These are phyloP conservation scores for Gypaetus barbatus DNA, from an alignment of 2,797 vertebrate genomes.

Conservation along the genomic window DNA sequence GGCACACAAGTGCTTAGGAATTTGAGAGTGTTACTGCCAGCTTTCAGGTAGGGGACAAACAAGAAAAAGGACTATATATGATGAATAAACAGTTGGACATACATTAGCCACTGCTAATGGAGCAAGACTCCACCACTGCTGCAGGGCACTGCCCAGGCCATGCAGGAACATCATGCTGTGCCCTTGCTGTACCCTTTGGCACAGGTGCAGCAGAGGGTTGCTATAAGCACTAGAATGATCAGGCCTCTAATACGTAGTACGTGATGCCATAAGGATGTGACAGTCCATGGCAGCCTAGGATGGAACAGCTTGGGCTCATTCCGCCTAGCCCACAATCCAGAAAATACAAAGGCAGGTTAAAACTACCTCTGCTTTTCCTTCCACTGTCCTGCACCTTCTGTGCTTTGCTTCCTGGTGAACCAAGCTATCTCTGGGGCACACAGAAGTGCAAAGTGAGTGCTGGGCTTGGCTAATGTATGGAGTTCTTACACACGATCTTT, in stretches of 20 bases:
- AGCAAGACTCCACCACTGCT: not conserved
- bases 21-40: not conserved
- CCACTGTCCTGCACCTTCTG: not conserved
- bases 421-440: not conserved
- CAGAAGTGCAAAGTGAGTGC: not conserved
- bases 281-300: not conserved
- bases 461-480: not conserved
- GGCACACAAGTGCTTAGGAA: not conserved
- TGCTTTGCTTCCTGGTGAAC: not conserved
- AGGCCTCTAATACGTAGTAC: not conserved
- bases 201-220: not conserved
- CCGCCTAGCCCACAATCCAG: not conserved
- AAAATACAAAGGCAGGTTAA: not conserved
- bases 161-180: not conserved
- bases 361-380: not conserved
- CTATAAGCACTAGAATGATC: not conserved
- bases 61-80: not conserved
- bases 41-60: not conserved
- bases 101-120: not conserved
- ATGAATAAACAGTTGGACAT: not conserved
- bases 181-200: not conserved
- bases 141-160: not conserved
- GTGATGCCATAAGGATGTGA: not conserved
- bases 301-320: not conserved
- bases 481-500: constrained; percentile 10